Base-by-base conservation (phyloP, 2,797 vertebrate species). In the Prionace glauca region DNA sequence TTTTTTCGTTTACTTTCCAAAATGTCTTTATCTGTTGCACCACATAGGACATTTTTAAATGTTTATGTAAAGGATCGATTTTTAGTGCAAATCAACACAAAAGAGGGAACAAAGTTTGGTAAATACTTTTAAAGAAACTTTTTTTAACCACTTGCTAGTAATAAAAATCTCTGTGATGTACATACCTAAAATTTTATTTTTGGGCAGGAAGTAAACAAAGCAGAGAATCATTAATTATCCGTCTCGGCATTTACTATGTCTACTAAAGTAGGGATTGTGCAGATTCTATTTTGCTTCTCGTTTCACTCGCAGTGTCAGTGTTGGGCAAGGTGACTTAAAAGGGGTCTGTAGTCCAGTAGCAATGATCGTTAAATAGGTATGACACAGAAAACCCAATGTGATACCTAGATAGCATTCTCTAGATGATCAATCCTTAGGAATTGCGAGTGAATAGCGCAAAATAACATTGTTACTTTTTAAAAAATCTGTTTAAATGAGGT, bases 291-390 rank as follows among this genome's bases (percentile, higher is more conserved):
- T 2, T 56, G 2, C 36, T 84, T 41, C n/a, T 67, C n/a, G 18
- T 92, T 67, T 67, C 60, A 36, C 4, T 18, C 36, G 36, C 36
- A 41, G 41, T 92, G 60, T 92, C n/a, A 65, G 62, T 9, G 7
- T 84, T 84, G 81, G 45, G 45, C 41, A 84, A 84, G 81, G 41
- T 92, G 90, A n/a, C 90, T 36, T 91, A 91, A 67, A 92, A 20
- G 20, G 32, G 24, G 10, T 41, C 20, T 92, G 5, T 24, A 10
- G 50, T 41, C 14, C 11, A 77, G 3, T 18, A 90, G 5, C 18
- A 86, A 86, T 50, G 81, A 86, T 86, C 20, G 81, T 86, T 56
- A 50, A 41, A 86, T 26, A 50, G 36, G 20, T 88, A 26, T 87
- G 45, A 10, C 56, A 60, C 16, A 67, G 16, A 32, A 65, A 92